Conservation (phyloP, 2,888 invertebrate species). For the Drosophila dives region DNA sequence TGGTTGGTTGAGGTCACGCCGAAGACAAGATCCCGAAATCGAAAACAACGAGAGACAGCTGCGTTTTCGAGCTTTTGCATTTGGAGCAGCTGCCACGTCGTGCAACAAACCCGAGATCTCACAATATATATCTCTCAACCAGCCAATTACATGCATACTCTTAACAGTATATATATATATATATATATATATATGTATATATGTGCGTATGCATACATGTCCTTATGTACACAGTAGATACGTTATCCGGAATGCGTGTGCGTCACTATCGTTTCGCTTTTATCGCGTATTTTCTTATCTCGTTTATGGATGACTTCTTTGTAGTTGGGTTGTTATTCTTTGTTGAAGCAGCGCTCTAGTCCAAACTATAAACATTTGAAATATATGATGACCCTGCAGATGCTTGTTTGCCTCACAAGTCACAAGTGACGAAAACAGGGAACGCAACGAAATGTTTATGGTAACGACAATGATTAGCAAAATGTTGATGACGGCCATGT, state of each 20-base stretch:
- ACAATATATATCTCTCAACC: slow-evolving; percentile 47
- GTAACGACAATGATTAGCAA: slow-evolving; percentile 12
- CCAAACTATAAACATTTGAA: slow-evolving; percentile 63
- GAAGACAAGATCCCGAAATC: slow-evolving; percentile 85
- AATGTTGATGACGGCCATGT: slow-evolving; percentile 4
- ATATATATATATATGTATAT: neutral
- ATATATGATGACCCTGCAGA: slow-evolving; percentile 29
- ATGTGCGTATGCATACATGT: slow-evolving; percentile 1
- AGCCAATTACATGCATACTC: slow-evolving; percentile 12
- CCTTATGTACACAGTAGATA: slow-evolving; percentile 13
- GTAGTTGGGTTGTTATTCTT: slow-evolving; percentile 31
- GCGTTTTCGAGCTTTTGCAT: slow-evolving; percentile 57
- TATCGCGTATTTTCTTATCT: slow-evolving; percentile 69
- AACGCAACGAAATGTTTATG: slow-evolving; percentile 6
- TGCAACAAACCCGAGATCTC: slow-evolving; percentile 85
- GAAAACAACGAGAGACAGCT: slow-evolving; percentile 84
- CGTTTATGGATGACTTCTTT: slow-evolving; percentile 59
- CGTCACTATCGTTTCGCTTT: slow-evolving; percentile 61
- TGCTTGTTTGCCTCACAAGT: slow-evolving; percentile 44
- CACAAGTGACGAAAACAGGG: slow-evolving; percentile 33
- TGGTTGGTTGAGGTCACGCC: slow-evolving; percentile 53
- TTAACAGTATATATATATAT: neutral
- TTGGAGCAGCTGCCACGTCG: slow-evolving; percentile 83
- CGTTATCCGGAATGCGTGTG: slow-evolving; percentile 46
- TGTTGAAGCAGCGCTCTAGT: slow-evolving; percentile 38